Base-by-base conservation (phyloP, 2,888 invertebrate genomes). In the Nomada flava region DNA sequence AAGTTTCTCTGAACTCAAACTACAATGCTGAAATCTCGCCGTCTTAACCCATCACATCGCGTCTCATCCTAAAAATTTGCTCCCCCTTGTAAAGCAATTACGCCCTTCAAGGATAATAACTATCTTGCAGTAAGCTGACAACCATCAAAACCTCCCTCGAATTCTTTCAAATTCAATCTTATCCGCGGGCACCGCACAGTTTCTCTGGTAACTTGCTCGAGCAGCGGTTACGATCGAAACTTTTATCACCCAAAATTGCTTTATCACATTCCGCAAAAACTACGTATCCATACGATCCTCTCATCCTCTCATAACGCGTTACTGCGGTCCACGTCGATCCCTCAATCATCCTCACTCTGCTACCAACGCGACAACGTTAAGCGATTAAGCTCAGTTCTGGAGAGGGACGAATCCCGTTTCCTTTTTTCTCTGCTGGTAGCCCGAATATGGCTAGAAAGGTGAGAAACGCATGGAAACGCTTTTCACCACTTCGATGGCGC, bases 391-490 rank as follows among this genome's bases (percentile, higher is more conserved):
- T 70, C 67, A 68, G 53, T 64, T 64, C 72, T 60, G 64, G 47
- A 57, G 67, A 70, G 53, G 73, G 42, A 60, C 52, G 79, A 84
- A 86, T 84, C 77, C 77, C 63, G 67, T 36, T 82, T 74, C 68
- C 69, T 69, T 77, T 57, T 59, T 55, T 50, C 68, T 55, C 65
- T 47, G 60, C 73, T 69, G 65, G 47, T n/a, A 36, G 42, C 69
- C 47, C 78, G 69, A 78, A 82, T 86, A 83, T 76, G 78, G 52
- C 60, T 20, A 60, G 69, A 74, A 60, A 79, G 82, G 84, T 91
- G 91, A 92, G 91, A 90, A 91, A 90, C 91, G 91, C 89, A 89
- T 89, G 88, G 91, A 89, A 91, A 92, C 91, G 92, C 91, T 91
- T 91, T 91, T 91, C 89, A 89, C 89, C 91, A 92, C 92, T 92